A percentile compares a stretch with the other conserved stretches of the same genome.
Conservation (phyloP, 2,797 vertebrate species). For the Sebastes miniatus region DNA sequence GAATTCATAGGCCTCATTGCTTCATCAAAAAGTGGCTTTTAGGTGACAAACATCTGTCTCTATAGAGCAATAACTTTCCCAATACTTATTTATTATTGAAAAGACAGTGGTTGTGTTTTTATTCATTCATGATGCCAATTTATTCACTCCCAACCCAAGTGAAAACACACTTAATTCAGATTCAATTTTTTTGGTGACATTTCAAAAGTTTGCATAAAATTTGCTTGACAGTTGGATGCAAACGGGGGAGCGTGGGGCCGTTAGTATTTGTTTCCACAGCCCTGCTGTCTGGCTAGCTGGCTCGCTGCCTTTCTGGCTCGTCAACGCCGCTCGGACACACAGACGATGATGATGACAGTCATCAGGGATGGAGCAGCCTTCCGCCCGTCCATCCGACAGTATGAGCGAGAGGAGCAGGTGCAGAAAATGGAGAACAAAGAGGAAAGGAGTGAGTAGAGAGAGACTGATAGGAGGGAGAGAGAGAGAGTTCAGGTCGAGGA, state of each 20-base stretch:
- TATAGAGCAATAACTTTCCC: not conserved
- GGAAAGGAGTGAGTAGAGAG: slow-evolving; percentile 23
- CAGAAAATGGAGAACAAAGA: slow-evolving; percentile 61
- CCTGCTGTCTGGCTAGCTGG: slow-evolving; percentile 63
- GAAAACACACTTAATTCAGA: slow-evolving; percentile 10
- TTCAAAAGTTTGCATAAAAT: slow-evolving; percentile 55
- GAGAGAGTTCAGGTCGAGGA: slow-evolving; percentile 12
- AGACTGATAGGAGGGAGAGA: slow-evolving; percentile 16
- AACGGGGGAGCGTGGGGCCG: slow-evolving; percentile 41
- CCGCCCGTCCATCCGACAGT: slow-evolving; percentile 56
- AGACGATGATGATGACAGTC: slow-evolving; percentile 74
- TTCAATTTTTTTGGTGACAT: slow-evolving; percentile 8
- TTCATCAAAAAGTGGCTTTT: not conserved
- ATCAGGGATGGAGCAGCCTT: slow-evolving; percentile 68
- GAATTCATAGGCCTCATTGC: not conserved
- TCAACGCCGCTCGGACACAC: slow-evolving; percentile 65
- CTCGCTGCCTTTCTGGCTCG: slow-evolving; percentile 66
- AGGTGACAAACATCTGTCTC: slow-evolving; percentile 4
- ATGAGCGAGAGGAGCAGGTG: slow-evolving; percentile 68
- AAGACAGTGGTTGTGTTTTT: slow-evolving; percentile 1
- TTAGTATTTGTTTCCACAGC: slow-evolving; percentile 58
- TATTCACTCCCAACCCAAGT: slow-evolving; percentile 10
- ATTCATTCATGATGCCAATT: slow-evolving; percentile 30
- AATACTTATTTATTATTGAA: slow-evolving; percentile 19
- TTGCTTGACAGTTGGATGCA: slow-evolving; percentile 47